phyloP scores from a whole-genome alignment of 2,113 vertebrate species.

The Ophiodon elongatus region DNA sequence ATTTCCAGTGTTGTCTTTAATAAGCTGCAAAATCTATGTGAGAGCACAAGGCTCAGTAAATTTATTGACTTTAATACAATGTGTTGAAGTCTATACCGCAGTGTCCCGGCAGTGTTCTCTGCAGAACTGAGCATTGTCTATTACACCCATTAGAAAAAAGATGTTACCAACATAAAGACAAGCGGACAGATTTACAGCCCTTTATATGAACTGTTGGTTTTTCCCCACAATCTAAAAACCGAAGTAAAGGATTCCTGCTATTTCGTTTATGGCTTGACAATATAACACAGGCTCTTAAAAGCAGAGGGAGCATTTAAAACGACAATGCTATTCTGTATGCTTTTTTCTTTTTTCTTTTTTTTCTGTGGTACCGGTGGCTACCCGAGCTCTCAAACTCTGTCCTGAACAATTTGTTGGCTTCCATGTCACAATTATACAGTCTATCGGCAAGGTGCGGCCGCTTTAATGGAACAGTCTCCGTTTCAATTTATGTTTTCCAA shows the following conservation, averaged over 20 bases:
- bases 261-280: conserved; percentile 38
- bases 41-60: conserved; percentile 1
- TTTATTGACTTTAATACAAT: conserved; percentile 17
- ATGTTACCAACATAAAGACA: conserved; percentile 35
- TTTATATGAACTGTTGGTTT: conserved; percentile 48
- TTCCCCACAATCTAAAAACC: conserved; percentile 26
- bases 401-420: conserved; percentile 41
- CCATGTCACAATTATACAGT: conserved; percentile 31
- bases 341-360: conserved; percentile 3
- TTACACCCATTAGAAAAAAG: conserved; percentile 50
- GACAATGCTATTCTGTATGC: conserved; percentile 29
- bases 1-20: conserved; percentile 5
- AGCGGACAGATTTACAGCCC: conserved; percentile 37
- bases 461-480: conserved; percentile 43
- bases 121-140: background rate
- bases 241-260: conserved; percentile 39
- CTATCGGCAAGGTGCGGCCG: conserved; percentile 28
- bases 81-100: conserved; percentile 12
- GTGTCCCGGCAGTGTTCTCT: conserved; percentile 25
- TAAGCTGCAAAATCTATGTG: background rate
- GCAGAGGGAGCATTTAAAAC: conserved; percentile 43
- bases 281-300: conserved; percentile 52
- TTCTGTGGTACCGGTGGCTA: conserved; percentile 9
- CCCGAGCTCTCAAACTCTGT: conserved; percentile 36
- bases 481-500: conserved; percentile 55